These are phyloP conservation scores for Heliconius sara DNA, from an alignment of 2,888 invertebrate species.

Conservation along the genomic window DNA sequence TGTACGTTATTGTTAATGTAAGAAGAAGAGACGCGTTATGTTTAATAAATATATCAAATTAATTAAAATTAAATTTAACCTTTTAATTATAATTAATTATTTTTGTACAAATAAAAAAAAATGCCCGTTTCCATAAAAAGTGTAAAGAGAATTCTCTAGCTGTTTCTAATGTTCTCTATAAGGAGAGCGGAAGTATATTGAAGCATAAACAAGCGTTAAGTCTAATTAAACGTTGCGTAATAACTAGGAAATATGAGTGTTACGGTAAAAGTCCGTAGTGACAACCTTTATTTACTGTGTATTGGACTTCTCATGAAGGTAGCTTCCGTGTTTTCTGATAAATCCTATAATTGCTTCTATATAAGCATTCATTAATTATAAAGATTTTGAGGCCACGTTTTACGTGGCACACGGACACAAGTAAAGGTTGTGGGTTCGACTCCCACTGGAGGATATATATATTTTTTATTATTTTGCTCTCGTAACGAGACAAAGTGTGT, in stretches of 20 bases:
- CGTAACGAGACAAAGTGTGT: too few species aligned
- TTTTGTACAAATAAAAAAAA: not conserved
- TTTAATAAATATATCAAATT: too few species aligned
- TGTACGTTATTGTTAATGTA: too few species aligned
- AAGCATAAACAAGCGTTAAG: slow-evolving; percentile 28
- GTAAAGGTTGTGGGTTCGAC: too few species aligned
- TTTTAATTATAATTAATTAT: not conserved
- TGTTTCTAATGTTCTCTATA: slow-evolving; percentile 19
- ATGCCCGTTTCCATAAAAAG: not conserved
- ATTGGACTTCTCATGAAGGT: slow-evolving; percentile 14
- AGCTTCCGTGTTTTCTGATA: slow-evolving; percentile 15
- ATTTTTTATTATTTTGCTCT: too few species aligned
- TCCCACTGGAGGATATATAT: too few species aligned
- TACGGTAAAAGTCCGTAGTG: slow-evolving; percentile 23
- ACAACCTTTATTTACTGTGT: slow-evolving; percentile 24
- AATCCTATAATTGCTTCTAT: not conserved
- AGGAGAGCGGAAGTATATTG: slow-evolving; percentile 29
- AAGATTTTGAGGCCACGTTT: not conserved
- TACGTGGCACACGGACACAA: too few species aligned
- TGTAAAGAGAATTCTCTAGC: slow-evolving; percentile 15
- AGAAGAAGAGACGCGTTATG: too few species aligned
- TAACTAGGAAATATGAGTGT: slow-evolving; percentile 23
- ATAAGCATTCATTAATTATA: not conserved
- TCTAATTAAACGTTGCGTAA: slow-evolving; percentile 31
- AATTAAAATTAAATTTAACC: too few species aligned